Evolutionary conservation across 2,797 vertebrate species (phyloP).

Genomic region (Chaunax sp.): DNA sequence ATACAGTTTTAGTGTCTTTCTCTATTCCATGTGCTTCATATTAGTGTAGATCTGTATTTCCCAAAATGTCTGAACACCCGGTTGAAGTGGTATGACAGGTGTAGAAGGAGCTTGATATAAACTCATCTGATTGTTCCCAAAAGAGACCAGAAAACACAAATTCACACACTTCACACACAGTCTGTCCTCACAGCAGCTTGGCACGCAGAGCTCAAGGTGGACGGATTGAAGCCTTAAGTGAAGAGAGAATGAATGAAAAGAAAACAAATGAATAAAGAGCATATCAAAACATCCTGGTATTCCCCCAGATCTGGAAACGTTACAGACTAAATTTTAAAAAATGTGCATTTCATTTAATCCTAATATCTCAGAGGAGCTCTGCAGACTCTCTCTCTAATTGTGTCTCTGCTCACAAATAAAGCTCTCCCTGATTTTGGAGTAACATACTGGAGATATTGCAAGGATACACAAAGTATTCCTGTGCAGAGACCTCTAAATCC

Average conservation of each 20-base stretch:
- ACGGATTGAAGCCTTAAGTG: conserved; percentile 81
- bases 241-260: conserved; percentile 90
- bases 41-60: too few relatives aligned
- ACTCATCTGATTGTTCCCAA: neutral
- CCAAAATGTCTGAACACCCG: too few relatives aligned
- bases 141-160: conserved; percentile 2
- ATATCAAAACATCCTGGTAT: conserved; percentile 89
- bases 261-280: conserved; percentile 93
- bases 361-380: conserved; percentile 89
- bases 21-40: too few relatives aligned
- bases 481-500: conserved; percentile 78
- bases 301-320: conserved; percentile 86
- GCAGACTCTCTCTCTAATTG: conserved; percentile 57
- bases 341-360: conserved; percentile 97
- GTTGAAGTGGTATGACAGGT: too few relatives aligned
- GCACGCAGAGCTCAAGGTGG: conserved; percentile 78
- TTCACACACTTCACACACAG: conserved; percentile 37
- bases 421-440: conserved; percentile 55
- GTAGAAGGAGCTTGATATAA: too few relatives aligned
- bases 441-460: conserved; percentile 80
- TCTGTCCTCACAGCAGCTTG: conserved; percentile 54
- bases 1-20: too few relatives aligned
- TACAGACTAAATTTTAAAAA: conserved; percentile 89
- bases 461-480: conserved; percentile 77
- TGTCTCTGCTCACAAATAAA: conserved; percentile 54